Conservation (phyloP, 2,113 vertebrate genomes). For the Antennarius striatus region DNA sequence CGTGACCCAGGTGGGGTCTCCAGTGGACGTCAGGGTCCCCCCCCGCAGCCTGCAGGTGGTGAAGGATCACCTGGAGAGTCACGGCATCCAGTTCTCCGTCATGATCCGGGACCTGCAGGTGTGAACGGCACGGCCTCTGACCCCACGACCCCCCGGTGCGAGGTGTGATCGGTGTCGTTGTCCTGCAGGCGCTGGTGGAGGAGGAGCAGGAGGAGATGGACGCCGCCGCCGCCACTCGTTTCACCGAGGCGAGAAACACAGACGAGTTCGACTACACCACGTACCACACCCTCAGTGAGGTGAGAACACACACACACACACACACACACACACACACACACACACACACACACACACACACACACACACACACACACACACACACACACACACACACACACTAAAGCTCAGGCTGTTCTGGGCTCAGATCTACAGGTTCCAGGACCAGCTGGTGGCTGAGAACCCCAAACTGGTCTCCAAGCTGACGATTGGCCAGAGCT, state of each 20-base stretch:
- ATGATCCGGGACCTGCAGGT: conserved; percentile 93
- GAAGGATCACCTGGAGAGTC: conserved; percentile 80
- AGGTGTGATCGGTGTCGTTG: background rate
- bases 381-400: background rate
- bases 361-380: too few relatives aligned
- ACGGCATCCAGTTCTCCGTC: conserved; percentile 77
- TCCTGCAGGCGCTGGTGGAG: conserved; percentile 80
- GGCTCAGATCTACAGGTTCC: conserved; percentile 88
- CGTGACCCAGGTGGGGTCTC: conserved; percentile 61
- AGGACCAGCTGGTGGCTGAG: conserved; percentile 84
- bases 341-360: too few relatives aligned
- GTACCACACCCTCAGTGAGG: conserved; percentile 87
- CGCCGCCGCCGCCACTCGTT: conserved; percentile 26
- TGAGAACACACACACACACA: conserved; percentile 34
- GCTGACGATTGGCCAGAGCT: conserved; percentile 87
- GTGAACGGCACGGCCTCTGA: background rate
- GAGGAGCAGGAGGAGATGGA: conserved; percentile 82
- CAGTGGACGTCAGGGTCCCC: conserved; percentile 84
- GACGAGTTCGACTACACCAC: conserved; percentile 79
- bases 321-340: too few relatives aligned
- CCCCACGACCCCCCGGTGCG: too few relatives aligned
- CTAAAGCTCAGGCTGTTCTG: background rate
- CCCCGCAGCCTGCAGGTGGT: conserved; percentile 74
- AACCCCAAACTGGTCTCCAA: conserved; percentile 86
- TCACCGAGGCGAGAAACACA: conserved; percentile 66